A percentile compares a stretch with the other conserved stretches of the same genome.
Evolutionary conservation across 2,113 vertebrate species (phyloP).

Genomic region (Campylomormyrus tamandua): DNA sequence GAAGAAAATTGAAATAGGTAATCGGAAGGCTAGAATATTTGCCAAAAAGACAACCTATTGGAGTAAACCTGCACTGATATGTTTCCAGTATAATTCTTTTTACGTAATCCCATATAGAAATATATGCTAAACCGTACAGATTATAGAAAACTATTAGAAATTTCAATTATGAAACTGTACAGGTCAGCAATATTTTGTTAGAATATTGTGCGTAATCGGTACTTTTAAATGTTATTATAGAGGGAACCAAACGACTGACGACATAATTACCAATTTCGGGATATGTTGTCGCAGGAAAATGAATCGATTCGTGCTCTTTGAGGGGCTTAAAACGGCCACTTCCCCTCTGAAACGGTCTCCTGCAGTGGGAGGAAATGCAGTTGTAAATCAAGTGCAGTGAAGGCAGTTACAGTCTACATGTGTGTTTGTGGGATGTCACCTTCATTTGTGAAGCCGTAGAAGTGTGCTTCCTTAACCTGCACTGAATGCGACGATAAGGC

Average conservation of each 20-base stretch:
- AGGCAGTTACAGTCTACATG: conserved; percentile 12
- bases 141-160: neutral
- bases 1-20: neutral
- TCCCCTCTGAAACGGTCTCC: conserved; percentile 25
- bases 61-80: neutral
- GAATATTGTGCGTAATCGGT: neutral
- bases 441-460: neutral
- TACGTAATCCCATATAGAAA: neutral
- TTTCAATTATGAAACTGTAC: neutral
- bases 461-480: conserved; percentile 7
- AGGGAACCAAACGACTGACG: neutral
- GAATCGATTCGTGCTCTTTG: neutral
- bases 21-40: neutral
- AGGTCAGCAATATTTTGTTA: neutral
- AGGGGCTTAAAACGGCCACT: neutral
- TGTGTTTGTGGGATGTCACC: neutral
- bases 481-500: conserved; percentile 17
- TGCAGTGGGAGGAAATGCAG: conserved; percentile 31
- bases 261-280: neutral
- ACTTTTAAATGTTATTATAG: neutral
- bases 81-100: neutral
- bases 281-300: neutral
- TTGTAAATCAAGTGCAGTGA: conserved; percentile 28
- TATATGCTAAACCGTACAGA: neutral
- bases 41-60: neutral